Base-by-base conservation (phyloP, 2,797 vertebrate species). In the Manis pentadactyla region DNA sequence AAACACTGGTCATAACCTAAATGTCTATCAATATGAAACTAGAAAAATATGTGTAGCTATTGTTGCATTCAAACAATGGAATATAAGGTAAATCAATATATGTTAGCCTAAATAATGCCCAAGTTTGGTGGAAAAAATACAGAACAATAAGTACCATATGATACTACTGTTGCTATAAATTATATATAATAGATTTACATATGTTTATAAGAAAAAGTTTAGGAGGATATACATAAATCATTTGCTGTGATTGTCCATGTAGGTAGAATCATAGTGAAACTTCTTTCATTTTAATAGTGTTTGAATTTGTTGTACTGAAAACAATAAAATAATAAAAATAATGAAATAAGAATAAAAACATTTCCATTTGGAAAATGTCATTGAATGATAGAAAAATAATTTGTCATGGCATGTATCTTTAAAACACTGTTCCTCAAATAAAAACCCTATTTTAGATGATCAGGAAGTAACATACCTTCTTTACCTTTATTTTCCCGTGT, bases 251-350 rank as follows among this genome's bases (percentile, higher is more conserved):
- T 25, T 53, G 9, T 74, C 8, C 83, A 29, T 51, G 13, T 64
- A 88, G 49, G 12, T 39, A 93, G 9, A 49, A n/a, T 87, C 61
- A 69, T 0, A 66, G 51, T 4, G 11, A 96, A 90, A 18, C 87
- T 89, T 21, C 15, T 34, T 21, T 75, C 7, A 87, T 75, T 68
- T 64, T 96, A 64, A 69, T 46, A 91, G 49, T 49, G 9, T 46
- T 71, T 85, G n/a, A 64, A 59, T 64, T 88, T 96, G 21, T n/a
- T 78, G 46, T n/a, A 71, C 31, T 88, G 57, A 61, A 79, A 90
- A 3, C 46, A 93, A 21, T 59, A 66, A 31, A 74, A 53, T 66
- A 31, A 42, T 87, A 82, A 17, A 31, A 78, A 25, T 18, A 53
- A 37, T 18, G n/a, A 85, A 71, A 74, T 17, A 39, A 84, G 63